phyloP scores from a whole-genome alignment of 2,888 invertebrate genomes.

The Drosophila paracracens region DNA sequence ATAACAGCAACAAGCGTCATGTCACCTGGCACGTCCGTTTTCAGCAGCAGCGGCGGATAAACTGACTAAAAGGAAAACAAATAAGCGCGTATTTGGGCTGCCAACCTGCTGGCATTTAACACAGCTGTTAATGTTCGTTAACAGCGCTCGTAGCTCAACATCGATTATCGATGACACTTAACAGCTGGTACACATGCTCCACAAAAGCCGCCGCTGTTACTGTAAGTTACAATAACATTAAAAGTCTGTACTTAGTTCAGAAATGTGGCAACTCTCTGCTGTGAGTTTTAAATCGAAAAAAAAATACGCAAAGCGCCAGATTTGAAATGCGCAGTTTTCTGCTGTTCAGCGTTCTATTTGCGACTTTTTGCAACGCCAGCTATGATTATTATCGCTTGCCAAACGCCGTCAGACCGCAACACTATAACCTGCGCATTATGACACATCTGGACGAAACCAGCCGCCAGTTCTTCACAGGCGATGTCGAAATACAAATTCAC shows the following conservation, averaged over 20 bases:
- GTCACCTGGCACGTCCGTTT: slow-evolving; percentile 20
- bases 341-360: slow-evolving; percentile 13
- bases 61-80: slow-evolving; percentile 58
- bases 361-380: slow-evolving; percentile 25
- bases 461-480: slow-evolving; percentile 83
- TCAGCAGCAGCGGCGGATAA: slow-evolving; percentile 59
- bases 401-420: slow-evolving; percentile 82
- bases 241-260: neutral
- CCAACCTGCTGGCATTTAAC: slow-evolving; percentile 16
- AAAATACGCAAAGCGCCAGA: neutral
- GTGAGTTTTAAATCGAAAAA: slow-evolving; percentile 36
- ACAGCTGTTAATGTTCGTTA: slow-evolving; percentile 44
- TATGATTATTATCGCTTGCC: slow-evolving; percentile 83
- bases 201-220: neutral
- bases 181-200: neutral
- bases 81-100: slow-evolving; percentile 30
- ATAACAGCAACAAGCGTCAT: neutral
- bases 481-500: slow-evolving; percentile 83
- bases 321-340: slow-evolving; percentile 33
- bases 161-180: slow-evolving; percentile 10
- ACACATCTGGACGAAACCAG: slow-evolving; percentile 83
- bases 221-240: neutral
- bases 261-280: slow-evolving; percentile 22
- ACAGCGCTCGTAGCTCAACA: neutral
- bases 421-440: slow-evolving; percentile 84